phyloP scores from a whole-genome alignment of 2,113 vertebrate species.

The Perca flavescens region DNA sequence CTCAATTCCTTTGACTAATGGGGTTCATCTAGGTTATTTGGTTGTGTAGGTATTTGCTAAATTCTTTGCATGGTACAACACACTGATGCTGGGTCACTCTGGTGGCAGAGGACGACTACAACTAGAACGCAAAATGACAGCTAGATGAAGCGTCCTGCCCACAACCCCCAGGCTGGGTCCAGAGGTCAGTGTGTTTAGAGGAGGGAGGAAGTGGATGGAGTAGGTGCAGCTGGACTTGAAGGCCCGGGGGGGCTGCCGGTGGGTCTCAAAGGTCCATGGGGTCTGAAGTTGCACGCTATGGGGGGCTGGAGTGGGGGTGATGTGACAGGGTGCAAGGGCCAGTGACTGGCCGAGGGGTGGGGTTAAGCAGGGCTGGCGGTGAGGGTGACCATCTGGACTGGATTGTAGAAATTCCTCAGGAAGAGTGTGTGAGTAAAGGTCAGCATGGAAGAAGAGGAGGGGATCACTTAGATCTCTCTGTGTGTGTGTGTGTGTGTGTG shows the following conservation, averaged over 20 bases:
- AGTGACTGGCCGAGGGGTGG: conserved; percentile 40
- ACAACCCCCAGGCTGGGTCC: conserved; percentile 63
- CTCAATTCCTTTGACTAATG: background rate
- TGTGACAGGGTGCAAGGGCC: conserved; percentile 58
- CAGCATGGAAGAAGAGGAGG: conserved; percentile 65
- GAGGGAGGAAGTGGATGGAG: conserved; percentile 48
- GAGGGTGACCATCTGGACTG: conserved; percentile 83
- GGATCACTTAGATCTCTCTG: conserved; percentile 51
- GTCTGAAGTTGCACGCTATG: conserved; percentile 64
- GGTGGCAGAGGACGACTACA: conserved; percentile 20
- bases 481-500: conserved; percentile 50
- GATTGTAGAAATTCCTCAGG: conserved; percentile 85
- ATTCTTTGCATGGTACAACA: background rate
- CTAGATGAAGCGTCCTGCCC: conserved; percentile 41
- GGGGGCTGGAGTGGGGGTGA: conserved; percentile 32
- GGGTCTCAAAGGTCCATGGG: conserved; percentile 56
- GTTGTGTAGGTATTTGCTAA: background rate
- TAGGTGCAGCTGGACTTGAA: conserved; percentile 64
- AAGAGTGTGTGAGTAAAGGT: conserved; percentile 83
- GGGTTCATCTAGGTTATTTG: conserved; percentile 6
- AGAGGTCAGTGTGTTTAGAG: conserved; percentile 71
- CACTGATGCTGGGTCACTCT: conserved; percentile 4
- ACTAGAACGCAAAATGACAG: conserved; percentile 39
- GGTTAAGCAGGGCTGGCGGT: conserved; percentile 43
- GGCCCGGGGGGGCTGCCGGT: conserved; percentile 36